phyloP scores from a whole-genome alignment of 2,797 vertebrate species.

The Trematomus bernacchii region DNA sequence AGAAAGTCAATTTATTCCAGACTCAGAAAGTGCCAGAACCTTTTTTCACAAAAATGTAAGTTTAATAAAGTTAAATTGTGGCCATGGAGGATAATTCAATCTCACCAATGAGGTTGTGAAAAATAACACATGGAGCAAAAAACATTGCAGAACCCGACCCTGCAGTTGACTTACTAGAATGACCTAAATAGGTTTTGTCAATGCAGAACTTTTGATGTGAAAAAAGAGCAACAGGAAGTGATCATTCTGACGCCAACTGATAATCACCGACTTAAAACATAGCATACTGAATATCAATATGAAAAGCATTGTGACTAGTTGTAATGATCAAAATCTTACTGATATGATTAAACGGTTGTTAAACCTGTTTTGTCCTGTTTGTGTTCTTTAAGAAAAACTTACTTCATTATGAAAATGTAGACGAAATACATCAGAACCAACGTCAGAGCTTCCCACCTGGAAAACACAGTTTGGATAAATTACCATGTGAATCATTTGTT shows the following conservation, averaged over 20 bases:
- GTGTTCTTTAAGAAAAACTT: constrained; percentile 75
- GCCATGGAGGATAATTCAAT: background rate
- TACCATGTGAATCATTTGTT: background rate
- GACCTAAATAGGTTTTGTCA: background rate
- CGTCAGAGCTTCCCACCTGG: constrained; percentile 95
- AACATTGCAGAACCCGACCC: background rate
- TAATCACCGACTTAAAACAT: background rate
- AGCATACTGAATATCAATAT: background rate
- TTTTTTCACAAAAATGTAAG: background rate
- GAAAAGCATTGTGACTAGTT: background rate
- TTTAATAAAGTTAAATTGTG: background rate
- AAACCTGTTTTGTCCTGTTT: background rate
- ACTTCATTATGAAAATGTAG: constrained; percentile 99
- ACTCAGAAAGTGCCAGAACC: too few species aligned
- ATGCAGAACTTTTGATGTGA: background rate
- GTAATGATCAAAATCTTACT: background rate
- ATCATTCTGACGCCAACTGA: background rate
- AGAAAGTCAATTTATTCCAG: too few species aligned
- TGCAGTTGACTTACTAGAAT: background rate
- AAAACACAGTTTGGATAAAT: constrained; percentile 44
- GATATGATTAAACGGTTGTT: background rate
- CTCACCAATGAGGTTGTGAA: background rate
- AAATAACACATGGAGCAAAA: background rate
- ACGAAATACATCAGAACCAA: constrained; percentile 93
- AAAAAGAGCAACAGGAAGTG: background rate